Evolutionary conservation across 2,113 vertebrate genomes (phyloP), one percentile per base, ranked within the genome.

Genomic region (Panthera tigris): DNA sequence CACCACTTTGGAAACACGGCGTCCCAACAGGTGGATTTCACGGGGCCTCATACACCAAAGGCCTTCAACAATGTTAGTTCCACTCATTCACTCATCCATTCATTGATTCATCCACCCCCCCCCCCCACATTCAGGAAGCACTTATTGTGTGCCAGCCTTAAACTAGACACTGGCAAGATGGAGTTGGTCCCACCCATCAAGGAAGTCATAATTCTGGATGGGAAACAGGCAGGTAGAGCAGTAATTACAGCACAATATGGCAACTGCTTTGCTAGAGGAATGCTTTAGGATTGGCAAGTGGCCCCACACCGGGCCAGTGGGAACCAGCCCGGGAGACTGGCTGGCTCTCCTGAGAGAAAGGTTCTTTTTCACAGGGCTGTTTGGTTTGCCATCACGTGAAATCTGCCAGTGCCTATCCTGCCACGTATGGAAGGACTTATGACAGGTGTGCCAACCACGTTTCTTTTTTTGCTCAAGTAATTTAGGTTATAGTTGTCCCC

Each of bases 381-480:
- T 25, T 14, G 63, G 4, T 33, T 19, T 3, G 52, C 79, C 16
- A 5, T 69, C 50, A 52, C n/a, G 1, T 1, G 23, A 23, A 27
- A 4, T 27, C 69, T 18, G 52, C 82, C 82, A 16, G 55, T 0
- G 1, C 21, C 45, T 23, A 6, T n/a, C 57, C 11, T 18, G 50
- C 4, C 29, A 4, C 3, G 1, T 45, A 31, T 1, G 10, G n/a
- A 29, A 66, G 29, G 21, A 57, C 45, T 73, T 31, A 1, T 4
- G 5, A 50, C n/a, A 65, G 74, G 50, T 2, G 21, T 50, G 12
- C 10, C 36, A 93, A 82, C 61, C 16, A 0, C 33, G 18, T 41
- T 39, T 14, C 11, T 23, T 27, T 12, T 65, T 23, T 25, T 18
- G 36, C 55, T 52, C 4, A 92, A 85, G 76, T 41, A 45, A 45